Evolutionary conservation across 2,888 invertebrate species (phyloP).

Genomic region (Amphipyra tragopoginis): DNA sequence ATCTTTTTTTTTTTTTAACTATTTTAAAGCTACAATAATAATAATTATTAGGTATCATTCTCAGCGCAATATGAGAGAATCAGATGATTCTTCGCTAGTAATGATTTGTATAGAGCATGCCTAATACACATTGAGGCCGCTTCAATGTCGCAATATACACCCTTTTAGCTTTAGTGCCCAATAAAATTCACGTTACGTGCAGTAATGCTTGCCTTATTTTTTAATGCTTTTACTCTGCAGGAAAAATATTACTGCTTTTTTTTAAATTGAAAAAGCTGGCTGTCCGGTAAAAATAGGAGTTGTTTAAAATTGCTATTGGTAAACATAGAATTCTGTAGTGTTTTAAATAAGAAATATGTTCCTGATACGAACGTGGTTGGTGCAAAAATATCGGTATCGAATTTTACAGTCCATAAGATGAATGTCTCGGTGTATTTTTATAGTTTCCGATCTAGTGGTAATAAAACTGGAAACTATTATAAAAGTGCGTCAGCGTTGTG

Average conservation of each 20-base stretch:
- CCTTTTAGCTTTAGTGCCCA: constrained; percentile 85
- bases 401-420: constrained; percentile 67
- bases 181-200: constrained; percentile 79
- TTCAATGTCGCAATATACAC: constrained; percentile 82
- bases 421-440: constrained; percentile 76
- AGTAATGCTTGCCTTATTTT: constrained; percentile 78
- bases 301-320: constrained; percentile 27
- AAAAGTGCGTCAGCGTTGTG: constrained; percentile 77
- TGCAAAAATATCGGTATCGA: constrained; percentile 56
- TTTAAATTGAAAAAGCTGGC: constrained; percentile 22
- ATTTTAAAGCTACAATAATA: too few relatives aligned
- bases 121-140: constrained; percentile 70
- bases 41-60: background rate
- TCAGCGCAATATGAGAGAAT: constrained; percentile 1
- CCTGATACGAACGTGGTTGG: constrained; percentile 30
- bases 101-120: constrained; percentile 60
- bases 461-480: constrained; percentile 75
- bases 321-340: constrained; percentile 28
- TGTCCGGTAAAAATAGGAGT: constrained; percentile 21
- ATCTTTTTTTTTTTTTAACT: too few relatives aligned
- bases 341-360: constrained; percentile 48
- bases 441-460: constrained; percentile 77
- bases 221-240: constrained; percentile 59
- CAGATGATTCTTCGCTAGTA: constrained; percentile 31
- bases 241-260: constrained; percentile 29